Percentiles rank a stretch among this genome's conserved stretches.
Conservation (phyloP, 2,888 invertebrate genomes). For the Himalopsyche tibetana region DNA sequence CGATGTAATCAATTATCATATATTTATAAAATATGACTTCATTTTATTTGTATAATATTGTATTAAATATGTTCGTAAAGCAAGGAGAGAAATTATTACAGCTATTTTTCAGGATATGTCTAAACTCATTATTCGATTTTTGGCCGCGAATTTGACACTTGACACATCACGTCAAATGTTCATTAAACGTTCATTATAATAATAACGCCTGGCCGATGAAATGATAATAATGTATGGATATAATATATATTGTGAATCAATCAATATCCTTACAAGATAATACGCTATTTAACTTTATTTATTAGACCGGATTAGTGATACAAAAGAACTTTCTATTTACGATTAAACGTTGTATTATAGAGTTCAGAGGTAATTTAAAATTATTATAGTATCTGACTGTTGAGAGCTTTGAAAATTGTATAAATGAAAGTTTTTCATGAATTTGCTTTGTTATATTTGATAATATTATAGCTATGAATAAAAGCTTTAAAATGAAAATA, state of each 20-base stretch:
- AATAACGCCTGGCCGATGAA: not conserved
- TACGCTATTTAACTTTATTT: not conserved
- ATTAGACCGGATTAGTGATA: not conserved
- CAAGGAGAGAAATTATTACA: not conserved
- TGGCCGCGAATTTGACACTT: constrained; percentile 1
- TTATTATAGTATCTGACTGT: too few relatives aligned
- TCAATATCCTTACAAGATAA: not conserved
- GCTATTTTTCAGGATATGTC: not conserved
- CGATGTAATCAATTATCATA: not conserved
- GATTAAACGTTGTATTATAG: not conserved
- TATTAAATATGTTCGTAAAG: not conserved
- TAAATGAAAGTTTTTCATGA: too few relatives aligned
- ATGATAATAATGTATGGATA: not conserved
- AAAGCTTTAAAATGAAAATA: too few relatives aligned
- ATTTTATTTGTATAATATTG: not conserved
- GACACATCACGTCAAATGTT: not conserved
- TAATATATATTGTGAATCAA: not conserved
- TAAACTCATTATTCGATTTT: not conserved
- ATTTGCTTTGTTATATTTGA: too few relatives aligned
- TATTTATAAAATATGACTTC: not conserved
- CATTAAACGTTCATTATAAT: not conserved
- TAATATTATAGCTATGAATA: too few relatives aligned
- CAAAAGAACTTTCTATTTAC: not conserved
- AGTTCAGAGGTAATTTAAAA: not conserved
- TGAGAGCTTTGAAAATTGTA: too few relatives aligned